Conservation (phyloP, 2,113 vertebrate genomes). For the Lonchura striata region DNA sequence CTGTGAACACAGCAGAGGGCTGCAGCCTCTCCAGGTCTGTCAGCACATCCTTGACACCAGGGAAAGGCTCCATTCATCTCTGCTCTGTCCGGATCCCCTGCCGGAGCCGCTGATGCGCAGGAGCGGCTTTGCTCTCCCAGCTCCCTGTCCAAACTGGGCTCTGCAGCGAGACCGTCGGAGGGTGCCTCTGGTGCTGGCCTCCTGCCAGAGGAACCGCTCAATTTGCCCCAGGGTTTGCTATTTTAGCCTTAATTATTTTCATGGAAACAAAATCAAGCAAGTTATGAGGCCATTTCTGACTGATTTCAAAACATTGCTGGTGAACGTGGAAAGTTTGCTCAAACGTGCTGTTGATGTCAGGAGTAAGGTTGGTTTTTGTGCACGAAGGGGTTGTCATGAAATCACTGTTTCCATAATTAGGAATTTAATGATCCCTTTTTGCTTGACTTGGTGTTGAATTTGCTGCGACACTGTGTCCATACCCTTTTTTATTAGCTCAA, state of each 20-base stretch:
- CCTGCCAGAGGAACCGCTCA: background rate
- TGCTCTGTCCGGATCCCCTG: background rate
- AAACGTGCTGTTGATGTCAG: background rate
- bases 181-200: background rate
- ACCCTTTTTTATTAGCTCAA: background rate
- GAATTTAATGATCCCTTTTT: background rate
- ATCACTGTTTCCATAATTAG: background rate
- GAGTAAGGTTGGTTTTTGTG: background rate
- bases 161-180: rapidly evolving
- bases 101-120: rapidly evolving
- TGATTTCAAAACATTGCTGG: background rate
- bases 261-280: background rate
- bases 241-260: slow-evolving; percentile 2
- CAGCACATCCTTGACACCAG: background rate
- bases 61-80: background rate
- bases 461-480: background rate
- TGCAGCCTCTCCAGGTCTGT: background rate
- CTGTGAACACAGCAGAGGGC: background rate
- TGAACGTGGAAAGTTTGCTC: background rate
- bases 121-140: background rate
- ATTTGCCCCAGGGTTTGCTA: slow-evolving; percentile 12
- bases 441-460: background rate
- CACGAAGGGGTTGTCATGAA: background rate
- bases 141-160: background rate
- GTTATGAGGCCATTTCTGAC: background rate